Base-by-base conservation (phyloP, 1,140 invertebrate genomes). In the Achroia grisella region DNA sequence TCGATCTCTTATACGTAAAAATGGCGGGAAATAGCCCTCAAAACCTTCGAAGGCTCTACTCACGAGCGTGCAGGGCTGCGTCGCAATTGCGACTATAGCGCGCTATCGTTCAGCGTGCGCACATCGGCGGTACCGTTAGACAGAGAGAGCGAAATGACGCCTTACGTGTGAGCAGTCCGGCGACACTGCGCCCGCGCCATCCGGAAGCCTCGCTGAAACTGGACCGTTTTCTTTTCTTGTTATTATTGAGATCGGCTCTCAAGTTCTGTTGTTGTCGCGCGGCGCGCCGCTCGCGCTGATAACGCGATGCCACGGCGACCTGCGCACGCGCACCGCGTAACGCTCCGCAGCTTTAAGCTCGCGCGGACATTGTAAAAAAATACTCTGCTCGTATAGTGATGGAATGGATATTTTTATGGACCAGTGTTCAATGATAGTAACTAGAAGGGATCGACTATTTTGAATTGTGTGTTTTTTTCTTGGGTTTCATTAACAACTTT, bases 161-260 rank as follows among this genome's bases (percentile, higher is more conserved):
- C 56, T 61, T 52, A 52, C 32, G 72, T 60, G 68, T 48, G 74
- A 80, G 59, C 59, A 64, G 68, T 67, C 53, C 59, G 45, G 43
- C 51, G 17, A 10, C 33, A 35, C 36, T 45, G 46, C 47, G 61
- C 52, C 68, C 74, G 66, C 72, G 71, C 73, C 77, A 80, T 78
- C 76, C 75, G 80, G 77, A 84, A 81, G 77, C 76, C 76, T 70
- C 63, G 66, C 78, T 85, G 81, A 85, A 85, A 85, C 81, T 85
- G 81, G 81, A 85, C 81, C 81, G 81, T 85, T 85, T 85, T 85
- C 81, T 85, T 84, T 85, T 85, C 78, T 82, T 85, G 78, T 85
- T 85, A 77, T 80, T 85, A 82, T 82, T 85, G 75, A 81, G 78
- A 80, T 78, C 77, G 70, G 62, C 65, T 72, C 74, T 78, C 72